A percentile compares a stretch with the other conserved stretches of the same genome.
Conservation (phyloP, 2,797 vertebrate species). For the Thalassophryne amazonica region DNA sequence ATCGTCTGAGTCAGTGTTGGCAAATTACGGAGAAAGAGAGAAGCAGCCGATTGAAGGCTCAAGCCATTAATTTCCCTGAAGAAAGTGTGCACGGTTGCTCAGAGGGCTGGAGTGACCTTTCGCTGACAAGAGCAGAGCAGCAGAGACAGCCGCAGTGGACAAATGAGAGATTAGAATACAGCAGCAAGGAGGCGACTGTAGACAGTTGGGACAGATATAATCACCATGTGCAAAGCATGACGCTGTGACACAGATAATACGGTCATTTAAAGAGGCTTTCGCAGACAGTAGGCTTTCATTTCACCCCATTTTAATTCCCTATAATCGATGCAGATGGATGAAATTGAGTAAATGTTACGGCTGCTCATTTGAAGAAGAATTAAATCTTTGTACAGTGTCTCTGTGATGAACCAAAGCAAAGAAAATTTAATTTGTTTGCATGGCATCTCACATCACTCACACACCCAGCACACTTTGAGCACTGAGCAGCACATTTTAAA, state of each 20-base stretch:
- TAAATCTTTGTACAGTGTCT: not conserved
- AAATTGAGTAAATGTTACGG: constrained; percentile 19
- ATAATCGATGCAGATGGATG: not conserved
- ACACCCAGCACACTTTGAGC: constrained; percentile 1
- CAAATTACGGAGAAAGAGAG: constrained; percentile 64
- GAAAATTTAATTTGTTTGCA: not conserved
- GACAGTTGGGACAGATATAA: constrained; percentile 21
- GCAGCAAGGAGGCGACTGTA: constrained; percentile 43
- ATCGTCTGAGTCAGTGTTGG: constrained; percentile 66
- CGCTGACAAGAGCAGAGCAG: constrained; percentile 66
- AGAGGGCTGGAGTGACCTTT: constrained; percentile 79
- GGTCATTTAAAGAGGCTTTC: not conserved
- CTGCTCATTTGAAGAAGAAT: constrained; percentile 9
- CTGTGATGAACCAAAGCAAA: constrained; percentile 5
- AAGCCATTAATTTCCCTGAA: constrained; percentile 81
- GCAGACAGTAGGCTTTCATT: too few species aligned
- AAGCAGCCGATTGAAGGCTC: constrained; percentile 65
- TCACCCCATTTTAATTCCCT: too few species aligned
- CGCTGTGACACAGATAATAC: not conserved
- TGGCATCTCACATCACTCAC: constrained; percentile 1
- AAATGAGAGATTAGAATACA: constrained; percentile 75
- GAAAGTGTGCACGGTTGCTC: constrained; percentile 64
- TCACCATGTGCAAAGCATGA: constrained; percentile 8
- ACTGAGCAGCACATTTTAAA: constrained; percentile 22
- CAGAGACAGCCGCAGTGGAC: constrained; percentile 67